These are phyloP conservation scores for Drosophila anomalata DNA, from an alignment of 2,888 invertebrate species.

Conservation along the genomic window DNA sequence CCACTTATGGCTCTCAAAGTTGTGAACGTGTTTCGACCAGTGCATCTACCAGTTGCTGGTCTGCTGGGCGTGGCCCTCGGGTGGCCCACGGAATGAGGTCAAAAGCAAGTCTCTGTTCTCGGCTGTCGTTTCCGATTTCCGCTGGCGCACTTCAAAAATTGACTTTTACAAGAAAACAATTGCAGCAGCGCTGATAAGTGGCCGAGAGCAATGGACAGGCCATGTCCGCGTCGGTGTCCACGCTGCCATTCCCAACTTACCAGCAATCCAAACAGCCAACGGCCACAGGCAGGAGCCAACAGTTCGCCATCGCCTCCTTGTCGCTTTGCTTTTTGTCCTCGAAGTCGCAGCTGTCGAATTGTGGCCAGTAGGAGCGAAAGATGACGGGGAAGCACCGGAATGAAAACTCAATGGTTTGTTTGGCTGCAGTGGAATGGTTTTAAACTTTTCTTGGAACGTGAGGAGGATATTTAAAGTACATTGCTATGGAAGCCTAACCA, in stretches of 20 bases:
- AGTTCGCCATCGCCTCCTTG: constrained; percentile 8
- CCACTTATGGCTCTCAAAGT: not conserved
- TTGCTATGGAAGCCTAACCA: not conserved
- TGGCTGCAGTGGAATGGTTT: constrained; percentile 25
- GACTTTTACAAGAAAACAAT: constrained; percentile 78
- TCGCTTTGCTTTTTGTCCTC: constrained; percentile 31
- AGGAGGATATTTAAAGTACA: not conserved
- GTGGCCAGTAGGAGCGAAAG: constrained; percentile 9
- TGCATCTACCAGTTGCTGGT: constrained; percentile 67
- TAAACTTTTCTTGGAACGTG: not conserved
- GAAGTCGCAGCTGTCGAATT: constrained; percentile 32
- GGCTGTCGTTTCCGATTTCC: constrained; percentile 71
- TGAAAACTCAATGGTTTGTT: constrained; percentile 21
- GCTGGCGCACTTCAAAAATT: constrained; percentile 75
- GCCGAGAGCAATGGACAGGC: constrained; percentile 59
- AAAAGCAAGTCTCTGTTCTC: constrained; percentile 60
- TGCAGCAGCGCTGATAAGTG: constrained; percentile 74
- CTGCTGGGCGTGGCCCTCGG: constrained; percentile 17
- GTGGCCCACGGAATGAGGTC: constrained; percentile 56
- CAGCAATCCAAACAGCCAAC: constrained; percentile 22
- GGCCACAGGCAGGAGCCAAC: constrained; percentile 4
- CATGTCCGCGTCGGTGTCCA: constrained; percentile 45
- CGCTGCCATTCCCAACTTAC: constrained; percentile 7
- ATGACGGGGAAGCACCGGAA: constrained; percentile 17
- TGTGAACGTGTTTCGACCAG: constrained; percentile 2